phyloP scores from a whole-genome alignment of 2,113 vertebrate species.

The Lynx canadensis region DNA sequence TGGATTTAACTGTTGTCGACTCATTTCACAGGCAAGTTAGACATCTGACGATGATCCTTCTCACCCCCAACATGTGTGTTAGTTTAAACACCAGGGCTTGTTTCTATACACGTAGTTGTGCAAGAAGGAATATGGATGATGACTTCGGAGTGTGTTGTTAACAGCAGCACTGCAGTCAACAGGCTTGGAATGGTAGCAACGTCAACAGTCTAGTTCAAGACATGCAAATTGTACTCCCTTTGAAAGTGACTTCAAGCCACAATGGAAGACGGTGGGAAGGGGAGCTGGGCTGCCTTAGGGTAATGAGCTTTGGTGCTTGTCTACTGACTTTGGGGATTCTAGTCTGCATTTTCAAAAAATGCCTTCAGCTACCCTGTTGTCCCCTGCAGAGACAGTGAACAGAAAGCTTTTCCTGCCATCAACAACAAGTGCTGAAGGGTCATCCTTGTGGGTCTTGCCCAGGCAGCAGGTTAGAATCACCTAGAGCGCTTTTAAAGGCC shows the following conservation, averaged over 20 bases:
- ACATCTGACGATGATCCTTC: conserved; percentile 78
- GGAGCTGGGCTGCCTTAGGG: conserved; percentile 28
- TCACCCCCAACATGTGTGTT: conserved; percentile 76
- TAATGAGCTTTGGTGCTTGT: neutral
- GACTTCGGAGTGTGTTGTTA: conserved; percentile 83
- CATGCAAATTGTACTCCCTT: conserved; percentile 81
- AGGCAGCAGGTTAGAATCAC: neutral
- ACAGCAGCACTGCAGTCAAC: conserved; percentile 81
- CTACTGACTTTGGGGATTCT: neutral
- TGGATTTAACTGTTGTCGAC: conserved; percentile 65
- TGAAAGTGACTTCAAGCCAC: conserved; percentile 79
- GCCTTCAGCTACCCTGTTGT: neutral
- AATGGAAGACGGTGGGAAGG: conserved; percentile 57
- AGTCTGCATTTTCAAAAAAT: neutral
- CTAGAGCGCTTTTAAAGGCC: neutral
- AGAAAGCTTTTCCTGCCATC: neutral
- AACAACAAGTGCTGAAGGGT: neutral
- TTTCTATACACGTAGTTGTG: conserved; percentile 81
- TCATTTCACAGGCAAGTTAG: conserved; percentile 75
- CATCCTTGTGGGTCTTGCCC: neutral
- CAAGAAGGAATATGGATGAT: conserved; percentile 84
- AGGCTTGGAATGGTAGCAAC: conserved; percentile 81
- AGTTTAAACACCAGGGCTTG: conserved; percentile 81
- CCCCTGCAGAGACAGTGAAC: neutral
- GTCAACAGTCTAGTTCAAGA: conserved; percentile 82